Conservation (phyloP, 2,113 vertebrate genomes). For the Falcunculus frontatus region DNA sequence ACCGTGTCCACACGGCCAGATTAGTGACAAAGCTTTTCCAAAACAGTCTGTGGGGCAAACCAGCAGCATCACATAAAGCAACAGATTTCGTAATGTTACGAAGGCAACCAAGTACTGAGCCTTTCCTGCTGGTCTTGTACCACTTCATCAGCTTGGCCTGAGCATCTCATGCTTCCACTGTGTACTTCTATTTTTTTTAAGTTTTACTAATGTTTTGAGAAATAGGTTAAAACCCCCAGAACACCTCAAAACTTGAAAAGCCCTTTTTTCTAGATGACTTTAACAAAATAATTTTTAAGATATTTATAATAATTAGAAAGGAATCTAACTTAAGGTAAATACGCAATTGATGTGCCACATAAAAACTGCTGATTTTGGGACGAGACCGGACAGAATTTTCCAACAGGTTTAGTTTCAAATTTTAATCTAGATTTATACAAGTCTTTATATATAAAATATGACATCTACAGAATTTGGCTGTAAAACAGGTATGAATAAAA, state of each 20-base stretch:
- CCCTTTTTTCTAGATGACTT: background rate
- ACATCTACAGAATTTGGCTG: too few relatives aligned
- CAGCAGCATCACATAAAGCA: background rate
- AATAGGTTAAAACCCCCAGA: background rate
- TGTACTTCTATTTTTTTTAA: background rate
- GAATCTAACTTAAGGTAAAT: background rate
- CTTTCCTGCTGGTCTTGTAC: fast-evolving
- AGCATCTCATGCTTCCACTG: fast-evolving
- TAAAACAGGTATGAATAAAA: background rate
- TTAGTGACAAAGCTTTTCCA: background rate
- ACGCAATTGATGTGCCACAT: background rate
- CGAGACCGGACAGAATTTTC: fast-evolving
- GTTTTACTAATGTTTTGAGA: background rate
- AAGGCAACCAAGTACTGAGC: background rate
- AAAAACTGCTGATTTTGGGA: background rate
- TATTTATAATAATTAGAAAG: background rate
- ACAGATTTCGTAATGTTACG: fast-evolving
- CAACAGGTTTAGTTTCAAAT: background rate
- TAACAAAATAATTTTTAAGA: background rate
- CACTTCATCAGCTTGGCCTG: background rate
- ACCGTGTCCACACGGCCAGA: fast-evolving
- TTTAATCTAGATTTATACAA: fast-evolving
- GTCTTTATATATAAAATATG: fast-evolving
- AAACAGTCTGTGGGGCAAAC: background rate
- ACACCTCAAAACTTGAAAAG: background rate